Conservation (phyloP, 2,113 vertebrate species). For the Engraulis encrasicolus region DNA sequence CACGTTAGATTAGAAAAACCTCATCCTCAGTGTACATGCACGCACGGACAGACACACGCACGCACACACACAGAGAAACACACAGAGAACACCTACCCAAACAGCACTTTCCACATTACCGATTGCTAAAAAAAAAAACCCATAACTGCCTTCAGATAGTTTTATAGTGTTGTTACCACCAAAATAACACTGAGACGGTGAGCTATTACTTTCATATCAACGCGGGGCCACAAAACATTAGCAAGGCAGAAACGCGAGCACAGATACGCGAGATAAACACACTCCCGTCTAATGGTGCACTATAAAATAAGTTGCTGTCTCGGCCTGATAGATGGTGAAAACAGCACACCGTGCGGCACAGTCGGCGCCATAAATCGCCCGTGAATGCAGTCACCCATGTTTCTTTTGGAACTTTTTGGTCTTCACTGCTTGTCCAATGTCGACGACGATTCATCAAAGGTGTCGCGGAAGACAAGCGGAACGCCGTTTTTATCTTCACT, state of each 20-base stretch:
- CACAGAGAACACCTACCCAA: background rate
- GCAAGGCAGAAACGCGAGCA: background rate
- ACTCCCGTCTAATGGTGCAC: constrained; percentile 7
- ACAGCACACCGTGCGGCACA: background rate
- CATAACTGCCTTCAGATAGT: background rate
- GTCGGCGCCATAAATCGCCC: background rate
- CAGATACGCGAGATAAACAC: constrained; percentile 4
- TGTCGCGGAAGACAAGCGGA: background rate
- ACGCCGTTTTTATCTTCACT: no score
- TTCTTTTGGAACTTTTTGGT: no score
- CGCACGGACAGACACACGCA: background rate
- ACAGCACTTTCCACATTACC: constrained; percentile 7
- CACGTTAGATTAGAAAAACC: no score
- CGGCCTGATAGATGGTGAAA: background rate
- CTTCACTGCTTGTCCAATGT: background rate
- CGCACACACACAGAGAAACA: background rate
- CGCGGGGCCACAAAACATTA: background rate
- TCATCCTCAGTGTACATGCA: no score
- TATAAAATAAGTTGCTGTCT: constrained; percentile 10
- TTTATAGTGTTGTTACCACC: background rate
- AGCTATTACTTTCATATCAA: constrained; percentile 22
- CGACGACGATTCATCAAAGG: background rate
- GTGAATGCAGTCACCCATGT: background rate
- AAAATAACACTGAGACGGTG: background rate
- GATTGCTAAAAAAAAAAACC: constrained; percentile 21